Evolutionary conservation across 2,113 vertebrate species (phyloP), one percentile per base, ranked within the genome.

Genomic region (rabbit (Oryctolagus cuniculus)): DNA sequence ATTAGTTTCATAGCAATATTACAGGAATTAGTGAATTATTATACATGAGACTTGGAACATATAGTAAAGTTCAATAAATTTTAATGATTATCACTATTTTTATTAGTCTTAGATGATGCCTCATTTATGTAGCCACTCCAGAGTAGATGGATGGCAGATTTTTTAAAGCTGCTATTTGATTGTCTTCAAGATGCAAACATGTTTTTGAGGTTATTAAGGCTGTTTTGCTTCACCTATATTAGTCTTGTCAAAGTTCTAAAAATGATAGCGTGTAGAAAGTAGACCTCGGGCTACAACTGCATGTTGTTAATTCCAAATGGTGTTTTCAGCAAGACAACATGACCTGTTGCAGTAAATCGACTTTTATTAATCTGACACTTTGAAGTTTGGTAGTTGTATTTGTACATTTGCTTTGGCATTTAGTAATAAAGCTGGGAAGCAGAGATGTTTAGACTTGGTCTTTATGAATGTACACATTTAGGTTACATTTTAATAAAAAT

Each of bases 401-500:
- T 91, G 9, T 74, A 82, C 10, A 58, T 72, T 90, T 67, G 49
- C 27, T 94, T 82, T 84, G 24, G 31, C 16, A 72, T 90, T 88
- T 80, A 58, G 44, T 74, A n/a, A 22, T 22, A 49, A 78, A 90
- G 19, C 44, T 67, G 12, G 49, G 64, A 94, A 92, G 36, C 67
- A n/a, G 34, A 72, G 11, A 12, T 92, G 24, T 72, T 89, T 78
- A 72, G 55, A 86, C 73, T 22, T 83, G 58, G 29, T 75, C 53
- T 93, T 88, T 88, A 69, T 64, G 44, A 90, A 29, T 24, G 5
- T 61, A 24, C 2, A 13, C 64, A 92, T 63, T 88, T 87, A 90
- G 84, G 53, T 78, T 90, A 77, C 21, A 74, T 95, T 89, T 93
- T 89, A 87, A 79, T 89, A 91, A 92, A 84, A 75, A 21, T 74